Conservation (phyloP, 2,113 vertebrate genomes). For the Globicephala melas region DNA sequence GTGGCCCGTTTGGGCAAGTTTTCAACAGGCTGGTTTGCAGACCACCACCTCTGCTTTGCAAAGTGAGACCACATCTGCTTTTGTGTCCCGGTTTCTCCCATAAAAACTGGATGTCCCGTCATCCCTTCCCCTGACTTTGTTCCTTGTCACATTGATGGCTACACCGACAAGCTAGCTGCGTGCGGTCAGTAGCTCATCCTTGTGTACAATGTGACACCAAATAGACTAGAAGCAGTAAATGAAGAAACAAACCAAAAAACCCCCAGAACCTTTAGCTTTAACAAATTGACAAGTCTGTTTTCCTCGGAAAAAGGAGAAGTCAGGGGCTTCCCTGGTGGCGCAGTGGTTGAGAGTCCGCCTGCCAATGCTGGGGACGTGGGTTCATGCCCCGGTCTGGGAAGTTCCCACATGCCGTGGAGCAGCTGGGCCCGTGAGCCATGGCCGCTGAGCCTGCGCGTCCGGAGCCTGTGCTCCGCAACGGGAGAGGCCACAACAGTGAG, state of each 20-base stretch:
- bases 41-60: too few species aligned
- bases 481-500: too few species aligned
- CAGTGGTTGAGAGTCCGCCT: too few species aligned
- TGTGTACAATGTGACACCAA: not conserved
- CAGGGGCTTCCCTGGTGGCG: too few species aligned
- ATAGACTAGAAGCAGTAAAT: not conserved
- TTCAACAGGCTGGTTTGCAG: not conserved
- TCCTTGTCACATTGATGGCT: not conserved
- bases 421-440: too few species aligned
- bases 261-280: not conserved
- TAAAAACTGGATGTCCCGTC: not conserved
- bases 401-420: too few species aligned
- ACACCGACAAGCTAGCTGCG: too few species aligned
- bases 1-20: not conserved
- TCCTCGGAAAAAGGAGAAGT: not conserved
- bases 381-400: too few species aligned
- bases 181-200: not conserved
- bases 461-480: too few species aligned
- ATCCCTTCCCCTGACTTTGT: rapidly evolving
- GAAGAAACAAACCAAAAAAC: rapidly evolving
- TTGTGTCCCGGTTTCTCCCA: not conserved
- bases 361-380: rapidly evolving
- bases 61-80: not conserved
- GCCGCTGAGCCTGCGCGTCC: too few species aligned
- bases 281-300: not conserved